Conservation (phyloP, 1,140 invertebrate genomes). For the Drosophila mojavensis region DNA sequence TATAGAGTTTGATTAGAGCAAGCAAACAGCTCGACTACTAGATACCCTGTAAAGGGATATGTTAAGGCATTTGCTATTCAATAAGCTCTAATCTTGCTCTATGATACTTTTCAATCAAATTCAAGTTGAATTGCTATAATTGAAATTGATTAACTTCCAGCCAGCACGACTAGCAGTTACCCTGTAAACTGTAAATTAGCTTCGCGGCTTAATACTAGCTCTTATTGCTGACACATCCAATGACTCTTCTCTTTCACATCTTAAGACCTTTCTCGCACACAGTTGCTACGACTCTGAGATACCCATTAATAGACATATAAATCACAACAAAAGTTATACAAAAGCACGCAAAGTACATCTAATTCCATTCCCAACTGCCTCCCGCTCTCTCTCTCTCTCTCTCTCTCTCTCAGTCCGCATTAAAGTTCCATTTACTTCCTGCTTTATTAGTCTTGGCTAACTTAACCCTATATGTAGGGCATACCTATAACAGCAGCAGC, state of each 20-base stretch:
- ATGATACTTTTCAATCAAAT: not conserved
- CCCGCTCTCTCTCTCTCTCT: too few species aligned
- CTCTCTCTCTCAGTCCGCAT: not conserved
- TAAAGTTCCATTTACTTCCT: slow-evolving; percentile 1
- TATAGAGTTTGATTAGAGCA: not conserved
- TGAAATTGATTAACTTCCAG: too few species aligned
- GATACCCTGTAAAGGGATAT: not conserved
- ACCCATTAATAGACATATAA: not conserved
- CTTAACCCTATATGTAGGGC: slow-evolving; percentile 3
- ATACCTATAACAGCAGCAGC: slow-evolving; percentile 17
- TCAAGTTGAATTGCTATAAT: not conserved
- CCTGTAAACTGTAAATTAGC: not conserved
- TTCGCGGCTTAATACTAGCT: not conserved
- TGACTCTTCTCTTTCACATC: too few species aligned
- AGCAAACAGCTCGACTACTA: not conserved
- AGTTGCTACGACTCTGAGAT: not conserved
- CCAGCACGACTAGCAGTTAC: not conserved
- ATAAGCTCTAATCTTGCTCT: too few species aligned
- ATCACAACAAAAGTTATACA: not conserved
- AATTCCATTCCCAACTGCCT: not conserved
- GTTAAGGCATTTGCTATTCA: too few species aligned
- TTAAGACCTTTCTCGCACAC: not conserved
- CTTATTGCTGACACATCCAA: not conserved
- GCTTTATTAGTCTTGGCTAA: not conserved
- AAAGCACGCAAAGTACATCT: not conserved